These are phyloP conservation scores for Synanthedon tipuliformis DNA, from an alignment of 2,888 invertebrate species.

Conservation along the genomic window DNA sequence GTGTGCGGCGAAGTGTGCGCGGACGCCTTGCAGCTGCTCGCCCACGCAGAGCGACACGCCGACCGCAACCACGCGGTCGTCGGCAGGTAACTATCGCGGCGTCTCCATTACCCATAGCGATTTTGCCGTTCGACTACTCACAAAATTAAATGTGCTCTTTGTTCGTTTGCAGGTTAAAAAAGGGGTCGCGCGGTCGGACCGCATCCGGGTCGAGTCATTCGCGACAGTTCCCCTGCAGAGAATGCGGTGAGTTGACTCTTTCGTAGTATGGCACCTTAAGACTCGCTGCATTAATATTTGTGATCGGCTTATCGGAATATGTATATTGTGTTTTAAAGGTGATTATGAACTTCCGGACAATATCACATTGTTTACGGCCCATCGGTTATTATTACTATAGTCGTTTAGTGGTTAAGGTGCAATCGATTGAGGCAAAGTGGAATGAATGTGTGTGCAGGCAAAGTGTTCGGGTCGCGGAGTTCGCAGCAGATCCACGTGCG, in stretches of 20 bases:
- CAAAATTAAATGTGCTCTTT: background rate
- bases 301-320: too few species aligned
- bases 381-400: too few species aligned
- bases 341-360: too few species aligned
- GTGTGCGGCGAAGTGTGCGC: conserved; percentile 84
- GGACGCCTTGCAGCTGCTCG: conserved; percentile 80
- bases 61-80: conserved; percentile 65
- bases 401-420: background rate
- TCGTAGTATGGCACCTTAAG: background rate
- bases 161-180: conserved; percentile 42
- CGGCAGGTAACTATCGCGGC: conserved; percentile 14
- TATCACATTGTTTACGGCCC: background rate
- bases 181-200: conserved; percentile 36
- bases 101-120: too few species aligned
- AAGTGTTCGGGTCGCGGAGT: conserved; percentile 86
- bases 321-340: too few species aligned
- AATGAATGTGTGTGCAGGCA: conserved; percentile 38
- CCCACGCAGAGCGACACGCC: conserved; percentile 84
- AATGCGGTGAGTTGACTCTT: conserved; percentile 71
- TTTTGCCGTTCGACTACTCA: background rate
- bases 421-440: background rate
- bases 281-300: too few species aligned
- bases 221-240: conserved; percentile 82
- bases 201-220: conserved; percentile 31
- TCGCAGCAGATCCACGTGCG: conserved; percentile 89